These are phyloP conservation scores for Leptarthrus brevirostris DNA, from an alignment of 2,888 invertebrate species.

Conservation along the genomic window DNA sequence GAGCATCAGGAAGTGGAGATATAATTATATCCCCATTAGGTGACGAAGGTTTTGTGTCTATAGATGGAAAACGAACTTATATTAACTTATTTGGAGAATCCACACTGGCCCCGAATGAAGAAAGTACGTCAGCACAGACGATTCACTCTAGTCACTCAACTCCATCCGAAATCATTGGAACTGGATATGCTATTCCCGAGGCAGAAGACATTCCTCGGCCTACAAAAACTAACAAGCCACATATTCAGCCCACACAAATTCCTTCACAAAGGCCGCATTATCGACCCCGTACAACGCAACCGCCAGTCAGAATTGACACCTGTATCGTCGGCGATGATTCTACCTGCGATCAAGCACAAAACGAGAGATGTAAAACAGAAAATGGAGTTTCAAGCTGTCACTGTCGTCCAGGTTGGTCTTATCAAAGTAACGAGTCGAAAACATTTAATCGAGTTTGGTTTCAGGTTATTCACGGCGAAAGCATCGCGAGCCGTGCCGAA, in stretches of 20 bases:
- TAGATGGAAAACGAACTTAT: constrained; percentile 90
- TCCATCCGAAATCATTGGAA: constrained; percentile 65
- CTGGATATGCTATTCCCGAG: constrained; percentile 76
- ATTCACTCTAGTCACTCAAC: constrained; percentile 57
- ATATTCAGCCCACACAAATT: constrained; percentile 69
- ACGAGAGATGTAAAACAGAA: constrained; percentile 88
- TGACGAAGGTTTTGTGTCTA: constrained; percentile 88
- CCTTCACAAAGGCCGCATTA: constrained; percentile 75
- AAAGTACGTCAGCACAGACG: constrained; percentile 62
- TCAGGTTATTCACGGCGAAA: constrained; percentile 74
- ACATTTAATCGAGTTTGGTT: constrained; percentile 7
- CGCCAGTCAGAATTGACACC: constrained; percentile 81
- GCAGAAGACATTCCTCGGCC: constrained; percentile 69
- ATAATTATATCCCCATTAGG: constrained; percentile 84
- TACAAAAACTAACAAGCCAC: constrained; percentile 73
- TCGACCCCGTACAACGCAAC: constrained; percentile 63
- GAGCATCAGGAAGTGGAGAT: constrained; percentile 67
- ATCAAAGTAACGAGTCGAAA: not conserved
- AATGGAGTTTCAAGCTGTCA: constrained; percentile 88
- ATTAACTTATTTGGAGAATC: constrained; percentile 83
- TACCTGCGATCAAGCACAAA: constrained; percentile 88
- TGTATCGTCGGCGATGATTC: constrained; percentile 94
- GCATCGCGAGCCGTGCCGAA: constrained; percentile 80
- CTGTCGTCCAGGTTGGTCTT: constrained; percentile 77
- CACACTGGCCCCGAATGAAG: constrained; percentile 64